Conservation (phyloP, 2,113 vertebrate species). For the Hippotragus niger region DNA sequence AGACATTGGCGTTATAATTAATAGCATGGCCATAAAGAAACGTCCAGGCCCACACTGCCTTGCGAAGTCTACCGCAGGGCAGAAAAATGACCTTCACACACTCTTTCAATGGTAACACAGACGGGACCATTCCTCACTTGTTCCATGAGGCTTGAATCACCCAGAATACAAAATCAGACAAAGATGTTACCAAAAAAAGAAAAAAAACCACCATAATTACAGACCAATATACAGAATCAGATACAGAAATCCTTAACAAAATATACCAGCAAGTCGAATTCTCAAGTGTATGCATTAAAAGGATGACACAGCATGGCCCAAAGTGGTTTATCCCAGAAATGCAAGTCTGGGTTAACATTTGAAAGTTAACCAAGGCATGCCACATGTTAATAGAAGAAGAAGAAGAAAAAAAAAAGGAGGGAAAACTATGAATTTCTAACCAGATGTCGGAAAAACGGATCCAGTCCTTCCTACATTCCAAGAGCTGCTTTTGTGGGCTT, state of each 20-base stretch:
- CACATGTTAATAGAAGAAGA: background rate
- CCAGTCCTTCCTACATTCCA: background rate
- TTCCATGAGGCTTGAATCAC: background rate
- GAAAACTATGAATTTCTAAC: background rate
- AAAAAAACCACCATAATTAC: background rate
- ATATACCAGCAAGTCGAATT: background rate
- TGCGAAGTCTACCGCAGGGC: too few relatives aligned
- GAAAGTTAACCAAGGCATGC: background rate
- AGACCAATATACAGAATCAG: background rate
- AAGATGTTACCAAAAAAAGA: background rate
- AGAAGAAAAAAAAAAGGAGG: background rate
- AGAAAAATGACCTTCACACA: background rate
- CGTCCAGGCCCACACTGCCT: too few relatives aligned
- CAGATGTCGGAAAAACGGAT: background rate
- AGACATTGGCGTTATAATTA: background rate
- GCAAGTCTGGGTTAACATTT: background rate
- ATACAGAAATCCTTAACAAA: background rate
- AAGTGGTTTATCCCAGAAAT: background rate
- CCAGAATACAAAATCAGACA: background rate
- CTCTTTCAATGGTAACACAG: rapidly evolving
- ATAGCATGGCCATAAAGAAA: rapidly evolving
- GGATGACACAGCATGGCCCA: background rate
- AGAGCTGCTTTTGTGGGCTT: background rate
- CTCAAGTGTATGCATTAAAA: background rate
- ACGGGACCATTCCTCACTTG: rapidly evolving